Percentiles rank a stretch among this genome's conserved stretches.
phyloP scores from a whole-genome alignment of 64 coral and sea anemone species.

The Stichodactyla mertensii region DNA sequence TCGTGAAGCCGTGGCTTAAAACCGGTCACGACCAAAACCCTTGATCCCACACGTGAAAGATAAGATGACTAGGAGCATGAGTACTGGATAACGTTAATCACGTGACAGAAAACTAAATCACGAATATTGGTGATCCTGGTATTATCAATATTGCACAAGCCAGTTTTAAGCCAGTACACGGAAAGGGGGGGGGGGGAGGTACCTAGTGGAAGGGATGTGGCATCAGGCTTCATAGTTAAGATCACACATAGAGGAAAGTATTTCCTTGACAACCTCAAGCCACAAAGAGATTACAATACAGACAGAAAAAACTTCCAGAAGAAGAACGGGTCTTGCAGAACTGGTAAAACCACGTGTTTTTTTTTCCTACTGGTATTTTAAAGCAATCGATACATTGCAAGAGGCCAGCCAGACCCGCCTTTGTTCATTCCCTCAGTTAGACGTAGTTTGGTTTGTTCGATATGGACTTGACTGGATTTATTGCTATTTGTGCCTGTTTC shows the following conservation, averaged over 20 bases:
- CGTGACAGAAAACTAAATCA: no score
- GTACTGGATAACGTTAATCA: no score
- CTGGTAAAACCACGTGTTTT: background rate
- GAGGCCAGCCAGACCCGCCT: background rate
- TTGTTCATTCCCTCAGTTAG: background rate
- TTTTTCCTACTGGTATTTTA: background rate
- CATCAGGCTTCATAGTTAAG: no score
- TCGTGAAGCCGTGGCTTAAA: no score
- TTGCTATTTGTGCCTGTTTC: background rate
- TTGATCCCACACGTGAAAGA: no score
- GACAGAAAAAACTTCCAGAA: background rate
- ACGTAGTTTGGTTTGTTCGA: background rate
- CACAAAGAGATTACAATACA: background rate
- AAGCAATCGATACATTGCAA: background rate
- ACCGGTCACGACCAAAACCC: no score
- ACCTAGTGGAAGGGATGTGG: no score
- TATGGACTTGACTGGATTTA: background rate
- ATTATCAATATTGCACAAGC: no score
- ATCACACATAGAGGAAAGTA: background rate
- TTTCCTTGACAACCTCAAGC: background rate
- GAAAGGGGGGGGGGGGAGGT: no score
- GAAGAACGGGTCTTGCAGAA: background rate
- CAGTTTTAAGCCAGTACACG: no score
- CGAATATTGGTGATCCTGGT: no score
- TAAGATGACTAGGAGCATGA: no score